Evolutionary conservation across 1,140 invertebrate genomes (phyloP), one percentile per base, ranked within the genome.

Genomic region (Vanessa tameamea): DNA sequence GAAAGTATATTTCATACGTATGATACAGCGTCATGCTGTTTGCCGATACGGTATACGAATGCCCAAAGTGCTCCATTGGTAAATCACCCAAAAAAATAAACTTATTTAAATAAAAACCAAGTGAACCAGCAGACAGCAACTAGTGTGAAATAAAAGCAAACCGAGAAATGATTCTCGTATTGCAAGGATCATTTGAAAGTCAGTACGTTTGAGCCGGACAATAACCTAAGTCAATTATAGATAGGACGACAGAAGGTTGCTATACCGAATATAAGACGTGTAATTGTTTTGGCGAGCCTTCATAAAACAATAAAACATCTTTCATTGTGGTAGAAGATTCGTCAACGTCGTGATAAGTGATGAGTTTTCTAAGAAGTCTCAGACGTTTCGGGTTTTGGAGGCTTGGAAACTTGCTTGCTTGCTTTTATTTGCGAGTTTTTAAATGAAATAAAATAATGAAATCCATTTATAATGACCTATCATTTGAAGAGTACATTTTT

Each of bases 181-280:
- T 82, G 80, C 72, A 79, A 79, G 80, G 86, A 81, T 77, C 88
- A 74, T 90, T 89, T 90, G 82, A 89, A 90, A 88, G 87, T 89
- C 88, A 88, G 76, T 85, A 57, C 79, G 82, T 82, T 75, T 78
- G 78, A 66, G 64, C 23, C 76, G 87, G 87, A 47, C 88, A 86
- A 90, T 84, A 85, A 88, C 87, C 87, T 81, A 75, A 79, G 77
- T 79, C 85, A 87, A 88, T 90, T 88, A 87, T 83, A 82, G 82
- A 83, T 82, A 85, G 87, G 88, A 78, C 86, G 66, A 64, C 31
- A 64, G 69, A 87, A 88, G 87, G 88, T 87, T 83, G 64, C 66
- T 61, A 16, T 53, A 67, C 78, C 75, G 73, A 68, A 80, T 78
- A 78, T 77, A 80, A 78, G 51, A 71, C 51, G 64, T 66, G 75